Conservation (phyloP, 2,888 invertebrate species). For the Coecobrya sp. region DNA sequence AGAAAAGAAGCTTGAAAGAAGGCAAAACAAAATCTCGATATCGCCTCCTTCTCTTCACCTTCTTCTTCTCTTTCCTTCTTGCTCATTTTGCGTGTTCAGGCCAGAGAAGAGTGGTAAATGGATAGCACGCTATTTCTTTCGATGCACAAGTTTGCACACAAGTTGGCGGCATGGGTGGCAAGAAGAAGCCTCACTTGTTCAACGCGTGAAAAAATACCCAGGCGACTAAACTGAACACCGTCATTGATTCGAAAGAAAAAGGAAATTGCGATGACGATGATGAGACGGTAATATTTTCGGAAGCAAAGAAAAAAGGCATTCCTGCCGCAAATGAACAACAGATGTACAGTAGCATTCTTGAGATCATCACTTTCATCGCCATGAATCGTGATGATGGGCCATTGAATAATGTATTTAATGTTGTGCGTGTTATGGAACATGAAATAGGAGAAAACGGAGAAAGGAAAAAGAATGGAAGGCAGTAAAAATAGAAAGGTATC, state of each 20-base stretch:
- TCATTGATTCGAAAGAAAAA: conserved; percentile 10
- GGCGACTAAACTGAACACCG: not conserved
- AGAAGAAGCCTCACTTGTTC: not conserved
- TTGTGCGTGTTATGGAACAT: conserved; percentile 26
- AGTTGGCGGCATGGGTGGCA: not conserved
- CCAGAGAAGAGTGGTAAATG: conserved; percentile 12
- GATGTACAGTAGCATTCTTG: not conserved
- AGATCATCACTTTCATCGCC: conserved; percentile 13
- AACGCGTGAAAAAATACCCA: not conserved
- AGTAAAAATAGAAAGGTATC: not conserved
- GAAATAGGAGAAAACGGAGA: not conserved
- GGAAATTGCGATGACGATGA: conserved; percentile 10
- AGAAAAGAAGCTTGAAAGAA: conserved; percentile 21
- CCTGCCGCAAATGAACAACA: conserved; percentile 7
- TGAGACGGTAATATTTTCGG: not conserved
- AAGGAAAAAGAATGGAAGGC: not conserved
- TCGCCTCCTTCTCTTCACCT: not conserved
- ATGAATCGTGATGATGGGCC: conserved; percentile 40
- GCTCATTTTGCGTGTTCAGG: conserved; percentile 32
- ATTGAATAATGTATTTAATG: conserved; percentile 56
- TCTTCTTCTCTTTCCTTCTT: not conserved
- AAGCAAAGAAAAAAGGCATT: not conserved
- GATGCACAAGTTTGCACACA: not conserved
- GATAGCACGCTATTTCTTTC: not conserved
- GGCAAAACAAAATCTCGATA: conserved; percentile 15